Conservation (phyloP, 2,888 invertebrate genomes). For the Crossocerus cetratus region DNA sequence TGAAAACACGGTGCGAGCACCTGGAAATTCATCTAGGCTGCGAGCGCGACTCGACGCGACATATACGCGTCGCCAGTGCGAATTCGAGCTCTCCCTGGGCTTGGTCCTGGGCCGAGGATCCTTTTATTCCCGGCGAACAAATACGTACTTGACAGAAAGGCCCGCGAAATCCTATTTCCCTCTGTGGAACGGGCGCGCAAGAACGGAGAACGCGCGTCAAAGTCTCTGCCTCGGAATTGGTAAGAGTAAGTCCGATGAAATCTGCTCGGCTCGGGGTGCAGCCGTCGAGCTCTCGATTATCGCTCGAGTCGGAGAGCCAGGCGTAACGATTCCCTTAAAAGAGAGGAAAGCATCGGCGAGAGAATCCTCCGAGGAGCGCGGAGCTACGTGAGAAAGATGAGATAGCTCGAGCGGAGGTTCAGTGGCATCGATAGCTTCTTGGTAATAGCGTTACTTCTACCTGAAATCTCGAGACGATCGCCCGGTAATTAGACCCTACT, state of each 20-base stretch:
- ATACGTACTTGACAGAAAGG: neutral
- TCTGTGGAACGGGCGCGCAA: too few relatives aligned
- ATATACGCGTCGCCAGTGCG: constrained; percentile 6
- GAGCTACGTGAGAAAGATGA: neutral
- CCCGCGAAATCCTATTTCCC: neutral
- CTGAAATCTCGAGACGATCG: constrained; percentile 26
- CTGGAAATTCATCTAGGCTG: constrained; percentile 20
- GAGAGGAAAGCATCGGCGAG: neutral
- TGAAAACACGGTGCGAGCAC: constrained; percentile 26
- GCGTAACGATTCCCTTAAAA: neutral
- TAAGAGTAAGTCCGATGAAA: too few relatives aligned
- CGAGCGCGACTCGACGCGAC: neutral
- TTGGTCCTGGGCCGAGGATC: neutral
- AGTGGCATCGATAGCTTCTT: neutral
- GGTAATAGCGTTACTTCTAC: constrained; percentile 21
- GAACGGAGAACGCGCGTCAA: too few relatives aligned
- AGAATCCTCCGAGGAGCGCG: neutral
- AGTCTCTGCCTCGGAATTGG: too few relatives aligned
- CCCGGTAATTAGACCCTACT: constrained; percentile 19
- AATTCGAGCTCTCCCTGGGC: constrained; percentile 18
- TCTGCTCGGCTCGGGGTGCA: too few relatives aligned
- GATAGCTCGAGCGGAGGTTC: neutral
- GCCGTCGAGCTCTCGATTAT: too few relatives aligned
- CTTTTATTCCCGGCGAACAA: neutral
- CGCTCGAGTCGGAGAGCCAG: neutral